These are phyloP conservation scores for Chloroceryle inda DNA, from an alignment of 2,797 vertebrate genomes.

Conservation along the genomic window DNA sequence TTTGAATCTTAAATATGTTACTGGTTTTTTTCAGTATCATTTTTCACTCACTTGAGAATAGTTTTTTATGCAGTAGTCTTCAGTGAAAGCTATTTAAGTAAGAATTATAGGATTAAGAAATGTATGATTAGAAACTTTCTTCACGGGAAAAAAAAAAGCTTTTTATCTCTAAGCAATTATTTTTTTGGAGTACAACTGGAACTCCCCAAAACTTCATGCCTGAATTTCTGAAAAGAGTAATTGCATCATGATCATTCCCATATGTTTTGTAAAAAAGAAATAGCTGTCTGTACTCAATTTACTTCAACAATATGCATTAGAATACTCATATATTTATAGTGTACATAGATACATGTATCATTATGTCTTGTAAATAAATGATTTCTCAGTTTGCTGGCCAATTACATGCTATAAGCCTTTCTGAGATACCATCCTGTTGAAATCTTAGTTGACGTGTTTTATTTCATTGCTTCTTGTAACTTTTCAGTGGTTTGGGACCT, in stretches of 20 bases:
- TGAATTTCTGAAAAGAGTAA: not conserved
- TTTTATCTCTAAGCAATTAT: not conserved
- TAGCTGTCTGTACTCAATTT: not conserved
- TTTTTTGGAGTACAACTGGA: not conserved
- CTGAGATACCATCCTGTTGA: not conserved
- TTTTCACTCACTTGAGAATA: not conserved
- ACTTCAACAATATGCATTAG: not conserved
- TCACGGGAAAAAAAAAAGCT: not conserved
- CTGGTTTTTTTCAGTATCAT: not conserved
- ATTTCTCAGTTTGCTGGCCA: not conserved
- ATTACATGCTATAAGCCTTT: not conserved
- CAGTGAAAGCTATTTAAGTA: not conserved
- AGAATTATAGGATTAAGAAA: constrained; percentile 19
- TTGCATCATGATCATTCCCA: constrained; percentile 5
- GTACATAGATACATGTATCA: not conserved
- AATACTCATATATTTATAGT: not conserved
- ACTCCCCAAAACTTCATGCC: not conserved
- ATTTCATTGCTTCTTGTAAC: not conserved
- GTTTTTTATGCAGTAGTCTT: not conserved
- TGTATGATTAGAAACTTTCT: not conserved
- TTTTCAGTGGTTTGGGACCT: not conserved
- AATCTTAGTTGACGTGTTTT: not conserved
- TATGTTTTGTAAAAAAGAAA: not conserved
- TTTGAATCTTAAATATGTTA: not conserved
- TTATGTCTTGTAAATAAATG: not conserved